phyloP scores from a whole-genome alignment of 2,797 vertebrate genomes.

The Hafferia zeledoni region DNA sequence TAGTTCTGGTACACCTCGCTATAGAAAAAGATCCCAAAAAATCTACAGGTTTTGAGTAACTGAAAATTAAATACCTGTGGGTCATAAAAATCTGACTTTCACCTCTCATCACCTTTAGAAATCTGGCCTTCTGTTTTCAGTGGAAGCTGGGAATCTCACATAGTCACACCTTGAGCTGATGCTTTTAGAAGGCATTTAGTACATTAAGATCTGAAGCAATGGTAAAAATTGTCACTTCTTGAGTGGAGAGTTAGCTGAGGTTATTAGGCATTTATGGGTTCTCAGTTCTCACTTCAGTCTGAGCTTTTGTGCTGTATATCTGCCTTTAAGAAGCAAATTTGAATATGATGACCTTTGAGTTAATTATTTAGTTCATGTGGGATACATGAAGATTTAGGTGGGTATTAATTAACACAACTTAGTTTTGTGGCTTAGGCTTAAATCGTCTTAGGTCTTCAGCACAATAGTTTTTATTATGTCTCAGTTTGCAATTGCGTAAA shows the following conservation, averaged over 20 bases:
- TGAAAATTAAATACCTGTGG: not conserved
- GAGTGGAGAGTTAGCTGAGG: not conserved
- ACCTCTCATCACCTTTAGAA: not conserved
- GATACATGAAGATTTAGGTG: not conserved
- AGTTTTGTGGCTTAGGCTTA: not conserved
- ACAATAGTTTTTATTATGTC: not conserved
- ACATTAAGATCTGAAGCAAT: not conserved
- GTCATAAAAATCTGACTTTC: not conserved
- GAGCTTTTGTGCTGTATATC: not conserved
- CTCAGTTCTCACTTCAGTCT: not conserved
- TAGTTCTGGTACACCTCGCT: not conserved
- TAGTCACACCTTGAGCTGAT: not conserved
- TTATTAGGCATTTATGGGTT: not conserved
- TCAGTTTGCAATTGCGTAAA: not conserved
- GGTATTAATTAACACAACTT: not conserved
- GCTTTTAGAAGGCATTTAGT: not conserved
- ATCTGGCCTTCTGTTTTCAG: not conserved
- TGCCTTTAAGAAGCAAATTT: not conserved
- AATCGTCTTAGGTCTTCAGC: not conserved
- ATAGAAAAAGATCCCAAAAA: not conserved
- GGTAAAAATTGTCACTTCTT: not conserved
- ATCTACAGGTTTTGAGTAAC: not conserved
- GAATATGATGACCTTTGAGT: not conserved
- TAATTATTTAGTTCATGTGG: not conserved
- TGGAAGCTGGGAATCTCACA: not conserved